Conservation (phyloP, 35 echinoderm and acorn worm genomes). For the Ophioderma brevispina region DNA sequence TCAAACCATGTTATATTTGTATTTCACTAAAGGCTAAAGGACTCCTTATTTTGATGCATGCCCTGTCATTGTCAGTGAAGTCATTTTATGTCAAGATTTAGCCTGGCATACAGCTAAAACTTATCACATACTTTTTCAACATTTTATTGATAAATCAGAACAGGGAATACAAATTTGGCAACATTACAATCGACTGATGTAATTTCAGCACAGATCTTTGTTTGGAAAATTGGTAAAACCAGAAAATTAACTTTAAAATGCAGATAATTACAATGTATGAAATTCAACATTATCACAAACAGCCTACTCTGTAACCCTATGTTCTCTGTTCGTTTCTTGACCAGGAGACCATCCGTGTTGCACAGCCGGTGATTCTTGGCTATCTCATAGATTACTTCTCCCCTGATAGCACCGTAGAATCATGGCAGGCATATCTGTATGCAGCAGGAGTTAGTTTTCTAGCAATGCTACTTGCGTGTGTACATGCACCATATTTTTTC, state of each 20-base stretch:
- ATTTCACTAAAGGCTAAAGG: too few species aligned
- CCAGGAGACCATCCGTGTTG: constrained; percentile 72
- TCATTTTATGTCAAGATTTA: too few species aligned
- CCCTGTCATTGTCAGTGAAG: too few species aligned
- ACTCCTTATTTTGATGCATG: too few species aligned
- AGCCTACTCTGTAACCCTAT: too few species aligned
- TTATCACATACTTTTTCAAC: too few species aligned
- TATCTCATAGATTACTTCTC: constrained; percentile 83
- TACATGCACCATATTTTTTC: constrained; percentile 82
- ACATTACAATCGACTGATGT: too few species aligned
- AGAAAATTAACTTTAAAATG: neutral
- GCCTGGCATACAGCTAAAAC: too few species aligned
- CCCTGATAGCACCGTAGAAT: neutral
- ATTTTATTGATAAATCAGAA: too few species aligned
- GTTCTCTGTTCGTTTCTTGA: constrained; percentile 3
- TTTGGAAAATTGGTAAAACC: neutral
- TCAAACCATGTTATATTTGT: too few species aligned
- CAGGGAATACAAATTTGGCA: too few species aligned
- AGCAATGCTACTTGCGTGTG: constrained; percentile 47
- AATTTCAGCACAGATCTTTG: neutral
- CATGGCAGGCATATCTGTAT: constrained; percentile 56
- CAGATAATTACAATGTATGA: neutral
- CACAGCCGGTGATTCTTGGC: constrained; percentile 79
- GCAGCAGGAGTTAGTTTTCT: constrained; percentile 47
- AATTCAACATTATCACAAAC: neutral